phyloP scores from a whole-genome alignment of 1,140 invertebrate genomes.

The Drosophila pachea region DNA sequence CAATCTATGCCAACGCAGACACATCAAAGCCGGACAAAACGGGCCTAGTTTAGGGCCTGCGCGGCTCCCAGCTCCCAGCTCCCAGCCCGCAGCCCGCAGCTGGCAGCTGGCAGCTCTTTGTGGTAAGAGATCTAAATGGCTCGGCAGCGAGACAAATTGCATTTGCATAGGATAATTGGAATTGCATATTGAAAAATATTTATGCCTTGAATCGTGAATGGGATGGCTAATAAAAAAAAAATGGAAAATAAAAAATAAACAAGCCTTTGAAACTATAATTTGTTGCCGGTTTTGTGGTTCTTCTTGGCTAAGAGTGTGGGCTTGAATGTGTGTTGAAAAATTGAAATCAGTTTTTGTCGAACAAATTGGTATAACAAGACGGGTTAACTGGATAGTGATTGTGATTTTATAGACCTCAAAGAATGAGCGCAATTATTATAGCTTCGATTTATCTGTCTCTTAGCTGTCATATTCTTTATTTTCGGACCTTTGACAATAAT shows the following conservation, averaged over 20 bases:
- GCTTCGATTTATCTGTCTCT: not conserved
- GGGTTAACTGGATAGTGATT: not conserved
- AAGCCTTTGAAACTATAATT: constrained; percentile 67
- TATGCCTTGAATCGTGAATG: constrained; percentile 20
- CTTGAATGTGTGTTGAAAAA: constrained; percentile 18
- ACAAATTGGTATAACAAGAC: constrained; percentile 2
- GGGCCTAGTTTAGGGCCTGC: constrained; percentile 32
- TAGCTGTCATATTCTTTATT: constrained; percentile 11
- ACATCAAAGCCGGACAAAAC: constrained; percentile 42
- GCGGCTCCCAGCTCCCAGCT: not conserved
- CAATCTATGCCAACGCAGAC: constrained; percentile 67
- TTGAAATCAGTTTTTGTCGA: constrained; percentile 4
- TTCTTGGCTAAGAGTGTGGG: constrained; percentile 25
- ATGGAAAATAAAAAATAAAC: constrained; percentile 14
- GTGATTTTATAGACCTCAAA: not conserved
- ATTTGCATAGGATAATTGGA: constrained; percentile 76
- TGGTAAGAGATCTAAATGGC: constrained; percentile 55
- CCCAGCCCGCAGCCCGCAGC: not conserved
- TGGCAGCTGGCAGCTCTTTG: no score
- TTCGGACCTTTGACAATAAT: not conserved
- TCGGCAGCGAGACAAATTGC: constrained; percentile 71
- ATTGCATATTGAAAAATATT: constrained; percentile 52
- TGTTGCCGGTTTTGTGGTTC: constrained; percentile 45
- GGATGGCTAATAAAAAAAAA: not conserved
- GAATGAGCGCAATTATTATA: not conserved